Base-by-base conservation (phyloP, 2,797 vertebrate species). In the Poecilia wingei region DNA sequence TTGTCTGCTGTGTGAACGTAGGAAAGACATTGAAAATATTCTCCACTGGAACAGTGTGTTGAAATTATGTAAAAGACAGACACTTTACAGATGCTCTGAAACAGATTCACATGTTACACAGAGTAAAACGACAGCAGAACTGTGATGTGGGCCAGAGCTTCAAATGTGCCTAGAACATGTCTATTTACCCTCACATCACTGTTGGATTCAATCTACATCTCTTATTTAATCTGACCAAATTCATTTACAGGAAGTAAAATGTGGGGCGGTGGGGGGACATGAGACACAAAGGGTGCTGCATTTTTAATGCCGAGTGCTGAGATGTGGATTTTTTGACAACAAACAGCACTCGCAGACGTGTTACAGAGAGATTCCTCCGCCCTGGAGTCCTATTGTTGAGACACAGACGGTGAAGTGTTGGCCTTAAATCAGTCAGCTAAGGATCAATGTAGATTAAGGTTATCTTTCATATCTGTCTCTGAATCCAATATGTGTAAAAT, bases 261-360 rank as follows among this genome's bases (percentile, higher is more conserved):
- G 39, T 0, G 59, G 84, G 57, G 84, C 51, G 82, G 77, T n/a
- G 71, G 82, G 59, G 82, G 79, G 31, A 77, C 81, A 85, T 80
- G 75, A 84, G 83, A 87, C 88, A 86, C 80, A 69, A 77, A 83
- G 80, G 78, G 74, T 86, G 79, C 69, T 94, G 87, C 92, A 94
- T 95, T 93, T 94, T 95, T 93, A 89, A 94, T 94, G 78, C 57
- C 66, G 75, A 86, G 87, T 88, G 92, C 76, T 84, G 85, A 84
- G 85, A 85, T 89, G 88, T 82, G 79, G 81, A 86, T 85, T 92
- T 88, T 90, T 85, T 88, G 85, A 94, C 94, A 94, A 94, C 93
- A 95, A 94, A 93, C 90, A 92, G 90, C 92, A 94, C 94, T 95
- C 90, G 91, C 84, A 82, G 86, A 79, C 84, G 69, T 92, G 87